These are phyloP conservation scores for Agonopterix subpropinquella DNA, from an alignment of 2,888 invertebrate genomes.

Conservation along the genomic window DNA sequence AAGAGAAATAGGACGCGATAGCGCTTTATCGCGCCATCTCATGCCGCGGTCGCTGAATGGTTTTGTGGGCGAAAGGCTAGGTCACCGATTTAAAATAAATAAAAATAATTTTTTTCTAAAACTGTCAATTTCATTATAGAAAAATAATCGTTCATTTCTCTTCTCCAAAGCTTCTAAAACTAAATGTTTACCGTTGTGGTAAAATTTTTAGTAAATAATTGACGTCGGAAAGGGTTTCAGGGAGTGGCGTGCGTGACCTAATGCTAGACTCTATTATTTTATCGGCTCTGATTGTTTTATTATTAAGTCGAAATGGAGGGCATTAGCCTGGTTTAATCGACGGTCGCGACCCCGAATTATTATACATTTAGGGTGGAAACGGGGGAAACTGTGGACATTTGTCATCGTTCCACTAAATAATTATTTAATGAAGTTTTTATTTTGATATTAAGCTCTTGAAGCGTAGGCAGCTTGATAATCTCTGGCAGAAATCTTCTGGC, in stretches of 20 bases:
- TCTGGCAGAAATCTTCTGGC: no score
- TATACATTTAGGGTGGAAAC: constrained; percentile 7
- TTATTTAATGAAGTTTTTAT: constrained; percentile 5
- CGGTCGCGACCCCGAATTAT: constrained; percentile 9
- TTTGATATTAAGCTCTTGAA: not conserved
- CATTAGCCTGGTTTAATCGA: constrained; percentile 18
- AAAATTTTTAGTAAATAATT: no score
- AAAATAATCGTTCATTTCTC: no score
- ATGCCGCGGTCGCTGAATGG: no score
- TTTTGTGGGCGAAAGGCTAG: no score
- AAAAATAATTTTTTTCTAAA: no score
- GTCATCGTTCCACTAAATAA: constrained; percentile 7
- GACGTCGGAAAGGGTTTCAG: constrained; percentile 10
- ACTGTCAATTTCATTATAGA: no score
- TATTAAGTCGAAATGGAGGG: constrained; percentile 20
- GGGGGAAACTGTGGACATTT: constrained; percentile 4
- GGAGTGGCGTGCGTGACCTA: constrained; percentile 30
- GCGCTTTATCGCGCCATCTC: no score
- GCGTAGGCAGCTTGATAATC: not conserved
- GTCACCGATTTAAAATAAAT: no score
- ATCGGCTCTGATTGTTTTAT: constrained; percentile 23
- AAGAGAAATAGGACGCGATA: no score
- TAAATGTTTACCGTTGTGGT: not conserved
- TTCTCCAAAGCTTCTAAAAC: not conserved
- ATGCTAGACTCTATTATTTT: constrained; percentile 25